Evolutionary conservation across 2,113 vertebrate genomes (phyloP).

Genomic region (Lipophrys pholis): DNA sequence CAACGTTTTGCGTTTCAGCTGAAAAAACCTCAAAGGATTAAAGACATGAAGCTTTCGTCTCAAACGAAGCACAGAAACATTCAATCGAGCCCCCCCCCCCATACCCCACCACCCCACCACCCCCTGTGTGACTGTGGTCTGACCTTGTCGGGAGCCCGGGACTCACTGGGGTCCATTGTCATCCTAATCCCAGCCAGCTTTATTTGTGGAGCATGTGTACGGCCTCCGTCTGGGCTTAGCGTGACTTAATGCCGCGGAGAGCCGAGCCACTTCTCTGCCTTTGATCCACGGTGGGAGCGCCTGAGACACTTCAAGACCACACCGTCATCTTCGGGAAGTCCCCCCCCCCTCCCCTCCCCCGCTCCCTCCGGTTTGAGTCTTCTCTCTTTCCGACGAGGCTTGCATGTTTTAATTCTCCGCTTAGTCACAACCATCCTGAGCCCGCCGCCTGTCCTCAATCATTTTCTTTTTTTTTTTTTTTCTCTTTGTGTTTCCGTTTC

Average conservation of each 20-base stretch:
- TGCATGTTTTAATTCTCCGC: conserved; percentile 16
- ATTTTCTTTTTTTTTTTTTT: not conserved
- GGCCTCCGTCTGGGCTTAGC: conserved; percentile 75
- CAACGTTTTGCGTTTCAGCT: too few relatives aligned
- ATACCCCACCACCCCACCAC: too few relatives aligned
- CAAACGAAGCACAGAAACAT: not conserved
- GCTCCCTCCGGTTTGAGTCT: not conserved
- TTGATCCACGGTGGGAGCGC: conserved; percentile 73
- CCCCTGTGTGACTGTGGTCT: conserved; percentile 33
- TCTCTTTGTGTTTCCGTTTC: conserved; percentile 9
- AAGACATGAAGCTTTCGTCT: too few relatives aligned
- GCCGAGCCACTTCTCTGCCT: conserved; percentile 72
- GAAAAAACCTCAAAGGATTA: too few relatives aligned
- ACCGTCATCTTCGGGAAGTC: conserved; percentile 50
- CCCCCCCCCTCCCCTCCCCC: not conserved
- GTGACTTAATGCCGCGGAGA: conserved; percentile 71
- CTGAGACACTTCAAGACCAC: conserved; percentile 67
- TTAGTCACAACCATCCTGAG: conserved; percentile 2
- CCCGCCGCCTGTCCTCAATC: not conserved
- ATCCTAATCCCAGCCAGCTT: conserved; percentile 75
- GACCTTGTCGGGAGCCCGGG: conserved; percentile 65
- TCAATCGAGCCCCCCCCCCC: not conserved
- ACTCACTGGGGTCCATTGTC: conserved; percentile 72
- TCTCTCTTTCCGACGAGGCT: conserved; percentile 23
- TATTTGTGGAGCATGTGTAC: conserved; percentile 72